Evolutionary conservation across 1,140 invertebrate species (phyloP), one percentile per base, ranked within the genome.

Genomic region (Cherax destructor): DNA sequence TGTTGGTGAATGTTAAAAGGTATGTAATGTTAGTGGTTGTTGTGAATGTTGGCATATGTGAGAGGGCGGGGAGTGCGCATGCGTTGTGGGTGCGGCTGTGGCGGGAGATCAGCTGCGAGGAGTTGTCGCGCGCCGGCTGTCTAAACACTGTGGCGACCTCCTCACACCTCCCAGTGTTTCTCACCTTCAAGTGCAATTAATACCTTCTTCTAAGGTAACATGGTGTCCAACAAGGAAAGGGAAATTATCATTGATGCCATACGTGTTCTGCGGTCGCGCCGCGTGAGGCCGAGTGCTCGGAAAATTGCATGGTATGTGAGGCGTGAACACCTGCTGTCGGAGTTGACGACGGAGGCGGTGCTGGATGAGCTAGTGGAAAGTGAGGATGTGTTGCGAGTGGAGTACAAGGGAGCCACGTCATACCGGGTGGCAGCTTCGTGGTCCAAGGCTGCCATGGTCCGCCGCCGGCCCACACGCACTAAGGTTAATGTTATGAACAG

Each of bases 271-370:
- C 84, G 92, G 74, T 90, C 91, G 30, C 87, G 92, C 18, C 92
- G 92, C 56, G 92, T 93, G n/a, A 84, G 92, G 47, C 92, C 92
- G 4, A 93, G 91, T 84, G 88, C 88, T 81, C 88, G 84, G 30
- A 93, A 93, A 83, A 93, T 93, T 65, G 92, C 92, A 4, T 93
- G 92, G 92, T 90, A 89, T 72, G 91, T 89, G 6, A 88, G 88
- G 74, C 87, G 92, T 50, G 87, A 93, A 21, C 90, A 92, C 79
- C 88, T 91, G 24, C 81, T 89, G 77, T 92, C 91, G 52, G 92
- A 93, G 87, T 80, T 83, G 88, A 92, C 92, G 77, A 90, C 91
- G 76, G 87, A 90, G 72, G 89, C 86, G 61, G 80, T 91, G 30
- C 78, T 93, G 21, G 91, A 93, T 41, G 86, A 90, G 41, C 87